Base-by-base conservation (phyloP, 2,797 vertebrate species). In the Eulemur albifrons region DNA sequence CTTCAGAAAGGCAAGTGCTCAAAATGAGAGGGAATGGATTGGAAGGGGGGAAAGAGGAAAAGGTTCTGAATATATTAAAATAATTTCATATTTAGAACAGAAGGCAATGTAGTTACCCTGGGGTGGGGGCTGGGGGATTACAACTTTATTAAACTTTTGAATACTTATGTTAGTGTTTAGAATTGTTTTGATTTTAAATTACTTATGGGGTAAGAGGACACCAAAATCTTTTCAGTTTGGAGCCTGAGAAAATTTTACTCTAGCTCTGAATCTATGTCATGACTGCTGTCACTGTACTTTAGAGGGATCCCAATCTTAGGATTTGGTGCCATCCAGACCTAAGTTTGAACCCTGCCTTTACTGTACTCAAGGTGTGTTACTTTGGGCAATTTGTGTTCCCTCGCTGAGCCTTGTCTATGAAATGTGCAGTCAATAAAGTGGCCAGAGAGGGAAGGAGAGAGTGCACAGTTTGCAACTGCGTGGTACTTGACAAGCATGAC, bases 111-210 rank as follows among this genome's bases (percentile, higher is more conserved):
- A 23, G 1, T 88, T 69, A 40, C 27, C 17, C 35, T 10, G n/a
- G 32, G 21, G 4, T 35, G 2, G 23, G 14, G 38, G 21, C 15
- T 15, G 38, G 30, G 50, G 23, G 54, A 17, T 65, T 73, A 35
- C 45, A 63, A 52, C 32, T 90, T 40, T 75, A 52, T 35, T 69
- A 30, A 61, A 45, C 18, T 69, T 81, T 30, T 76, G 48, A 50
- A n/a, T 75, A 23, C n/a, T 80, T 92, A 83, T 38, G 70, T 93
- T 35, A 87, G 48, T 67, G 32, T 14, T 87, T 75, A 76, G 32
- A 11, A 76, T 76, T 82, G 32, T 87, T 85, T 65, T 76, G 4
- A 88, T 92, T 95, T 94, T 65, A 75, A 90, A 70, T 80, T 63
- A 84, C 0, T 20, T 32, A 54, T 14, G 30, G 27, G 0, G 6